Conservation (phyloP, 2,888 invertebrate species). For the Leucophenga maculata region DNA sequence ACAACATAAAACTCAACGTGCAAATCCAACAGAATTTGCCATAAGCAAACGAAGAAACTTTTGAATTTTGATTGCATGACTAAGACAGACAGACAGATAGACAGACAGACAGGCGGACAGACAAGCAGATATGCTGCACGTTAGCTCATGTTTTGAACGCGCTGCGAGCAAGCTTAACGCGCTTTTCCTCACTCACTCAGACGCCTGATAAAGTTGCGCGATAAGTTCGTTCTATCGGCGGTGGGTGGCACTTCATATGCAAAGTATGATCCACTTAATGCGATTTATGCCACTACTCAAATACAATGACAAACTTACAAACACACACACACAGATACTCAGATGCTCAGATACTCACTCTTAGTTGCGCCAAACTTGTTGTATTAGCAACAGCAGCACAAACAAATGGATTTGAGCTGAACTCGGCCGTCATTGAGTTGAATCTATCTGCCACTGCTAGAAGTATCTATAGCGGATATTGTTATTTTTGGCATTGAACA, state of each 20-base stretch:
- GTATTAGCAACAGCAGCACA: conserved; percentile 35
- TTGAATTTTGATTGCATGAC: conserved; percentile 60
- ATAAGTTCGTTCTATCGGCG: not conserved
- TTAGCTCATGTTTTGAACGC: conserved; percentile 30
- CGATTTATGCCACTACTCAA: conserved; percentile 58
- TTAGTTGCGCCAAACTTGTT: not conserved
- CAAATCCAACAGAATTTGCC: conserved; percentile 23
- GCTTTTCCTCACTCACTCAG: not conserved
- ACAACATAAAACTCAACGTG: conserved; percentile 48
- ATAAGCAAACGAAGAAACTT: conserved; percentile 51
- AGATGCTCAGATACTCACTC: not conserved
- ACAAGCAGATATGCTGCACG: not conserved
- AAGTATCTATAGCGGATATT: conserved; percentile 28
- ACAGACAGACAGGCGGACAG: not conserved
- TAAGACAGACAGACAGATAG: not conserved
- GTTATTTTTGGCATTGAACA: not conserved
- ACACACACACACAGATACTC: not conserved
- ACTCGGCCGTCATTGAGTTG: not conserved
- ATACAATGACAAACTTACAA: not conserved
- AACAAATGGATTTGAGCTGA: conserved; percentile 50
- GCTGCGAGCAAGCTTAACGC: not conserved
- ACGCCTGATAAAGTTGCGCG: conserved; percentile 17
- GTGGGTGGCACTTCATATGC: conserved; percentile 59
- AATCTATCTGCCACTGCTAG: not conserved
- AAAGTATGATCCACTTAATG: conserved; percentile 68